Evolutionary conservation across 2,113 vertebrate genomes (phyloP).

Genomic region (Phylloscopus whistleri): DNA sequence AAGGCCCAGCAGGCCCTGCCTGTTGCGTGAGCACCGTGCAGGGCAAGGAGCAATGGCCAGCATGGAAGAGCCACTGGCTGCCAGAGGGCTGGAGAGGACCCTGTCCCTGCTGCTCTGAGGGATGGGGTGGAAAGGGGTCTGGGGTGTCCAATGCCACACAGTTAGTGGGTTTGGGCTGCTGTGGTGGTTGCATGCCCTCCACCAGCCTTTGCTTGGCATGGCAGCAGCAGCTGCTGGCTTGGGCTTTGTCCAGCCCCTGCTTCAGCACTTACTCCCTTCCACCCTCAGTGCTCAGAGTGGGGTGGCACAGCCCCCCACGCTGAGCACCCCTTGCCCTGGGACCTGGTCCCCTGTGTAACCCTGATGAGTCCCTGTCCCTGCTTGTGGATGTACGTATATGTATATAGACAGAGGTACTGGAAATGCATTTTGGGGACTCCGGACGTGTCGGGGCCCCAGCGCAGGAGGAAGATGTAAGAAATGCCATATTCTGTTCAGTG

Average conservation of each 20-base stretch:
- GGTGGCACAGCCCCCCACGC: accelerated
- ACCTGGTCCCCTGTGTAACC: neutral
- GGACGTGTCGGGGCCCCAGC: accelerated
- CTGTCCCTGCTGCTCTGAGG: neutral
- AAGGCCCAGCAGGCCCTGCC: slow-evolving; percentile 67
- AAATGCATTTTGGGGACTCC: neutral
- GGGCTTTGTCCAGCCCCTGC: slow-evolving; percentile 34
- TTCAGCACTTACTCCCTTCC: neutral
- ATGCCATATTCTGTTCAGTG: neutral
- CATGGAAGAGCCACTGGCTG: accelerated
- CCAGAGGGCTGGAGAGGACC: neutral
- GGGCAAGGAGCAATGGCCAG: neutral
- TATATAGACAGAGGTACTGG: neutral
- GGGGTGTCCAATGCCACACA: neutral
- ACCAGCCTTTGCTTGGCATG: neutral
- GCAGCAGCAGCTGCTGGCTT: neutral
- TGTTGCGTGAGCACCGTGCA: slow-evolving; percentile 59
- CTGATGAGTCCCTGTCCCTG: neutral
- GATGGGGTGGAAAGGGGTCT: neutral
- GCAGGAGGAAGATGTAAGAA: slow-evolving; percentile 12
- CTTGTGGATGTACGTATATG: slow-evolving; percentile 22
- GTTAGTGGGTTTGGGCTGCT: neutral
- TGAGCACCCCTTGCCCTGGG: neutral
- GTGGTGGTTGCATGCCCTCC: neutral
- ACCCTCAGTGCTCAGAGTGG: neutral